phyloP scores from a whole-genome alignment of 2,797 vertebrate genomes.

The Bovichtus diacanthus region DNA sequence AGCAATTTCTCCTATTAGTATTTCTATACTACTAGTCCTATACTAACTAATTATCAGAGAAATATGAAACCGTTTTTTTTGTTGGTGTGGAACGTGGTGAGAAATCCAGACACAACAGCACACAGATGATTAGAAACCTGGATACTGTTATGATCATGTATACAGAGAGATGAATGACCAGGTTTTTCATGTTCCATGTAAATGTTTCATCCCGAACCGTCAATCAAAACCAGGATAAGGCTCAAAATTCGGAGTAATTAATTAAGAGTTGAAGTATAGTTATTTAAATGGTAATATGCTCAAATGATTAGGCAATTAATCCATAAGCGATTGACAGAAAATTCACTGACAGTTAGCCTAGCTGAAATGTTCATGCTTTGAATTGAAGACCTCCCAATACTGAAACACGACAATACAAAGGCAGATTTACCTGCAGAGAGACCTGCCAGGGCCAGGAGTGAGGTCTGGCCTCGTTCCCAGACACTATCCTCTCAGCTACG shows the following conservation, averaged over 20 bases:
- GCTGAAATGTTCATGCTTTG: neutral
- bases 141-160: neutral
- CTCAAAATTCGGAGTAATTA: no score
- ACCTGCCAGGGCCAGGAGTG: constrained; percentile 89
- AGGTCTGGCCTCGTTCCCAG: constrained; percentile 85
- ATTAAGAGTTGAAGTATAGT: neutral
- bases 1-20: no score
- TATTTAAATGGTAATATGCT: neutral
- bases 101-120: neutral
- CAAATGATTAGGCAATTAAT: no score
- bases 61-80: neutral
- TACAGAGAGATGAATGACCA: neutral
- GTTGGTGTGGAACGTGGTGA: neutral
- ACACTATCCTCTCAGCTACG: constrained; percentile 83
- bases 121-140: neutral
- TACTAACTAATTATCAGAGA: no score
- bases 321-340: no score
- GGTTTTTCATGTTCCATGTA: neutral
- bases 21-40: no score
- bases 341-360: no score
- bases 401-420: neutral
- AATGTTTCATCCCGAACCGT: neutral
- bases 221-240: neutral
- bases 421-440: constrained; percentile 84
- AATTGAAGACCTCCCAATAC: neutral